Evolutionary conservation across 2,113 vertebrate species (phyloP), one percentile per base, ranked within the genome.

Genomic region (Melanostigma gelatinosum): DNA sequence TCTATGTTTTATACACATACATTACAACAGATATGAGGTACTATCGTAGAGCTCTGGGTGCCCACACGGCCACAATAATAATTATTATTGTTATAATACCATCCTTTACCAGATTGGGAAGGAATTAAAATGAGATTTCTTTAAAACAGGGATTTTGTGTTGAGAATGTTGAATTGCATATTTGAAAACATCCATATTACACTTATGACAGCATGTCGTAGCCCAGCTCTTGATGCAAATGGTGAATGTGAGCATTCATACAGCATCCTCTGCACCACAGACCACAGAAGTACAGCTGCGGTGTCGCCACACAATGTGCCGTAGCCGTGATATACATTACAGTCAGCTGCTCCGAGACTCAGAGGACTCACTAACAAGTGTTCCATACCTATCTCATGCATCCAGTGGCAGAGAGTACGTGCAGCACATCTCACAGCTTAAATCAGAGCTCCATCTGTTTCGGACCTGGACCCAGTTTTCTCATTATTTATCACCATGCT

Each of bases 161-260:
- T 55, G 44, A 48, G 44, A 16, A 20, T 20, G 48, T 22, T 52
- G 7, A 52, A 58, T 15, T 58, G 34, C n/a, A 66, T 27, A 38
- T 40, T 40, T 38, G 12, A 44, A 18, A 5, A 20, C 7, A 20
- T 34, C 10, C 16, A 74, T 16, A 8, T 18, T 12, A 67, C 10
- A 0, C 36, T 75, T 24, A 27, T 34, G 52, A 40, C 6, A n/a
- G 9, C 4, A 42, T 81, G 13, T 75, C 8, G 50, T 52, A 5
- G 18, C 4, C 50, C 82, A 80, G 65, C 82, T 71, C 75, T 64
- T 72, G 62, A 44, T 32, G 38, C 75, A 4, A 34, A 52, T 16
- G 20, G 24, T 62, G 64, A 75, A 64, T 84, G 48, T 40, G 4
- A 38, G 20, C 27, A 15, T 75, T 63, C 46, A 48, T 10, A 15